Evolutionary conservation across 2,888 invertebrate genomes (phyloP), one percentile per base, ranked within the genome.

Genomic region (Molorchus minor): DNA sequence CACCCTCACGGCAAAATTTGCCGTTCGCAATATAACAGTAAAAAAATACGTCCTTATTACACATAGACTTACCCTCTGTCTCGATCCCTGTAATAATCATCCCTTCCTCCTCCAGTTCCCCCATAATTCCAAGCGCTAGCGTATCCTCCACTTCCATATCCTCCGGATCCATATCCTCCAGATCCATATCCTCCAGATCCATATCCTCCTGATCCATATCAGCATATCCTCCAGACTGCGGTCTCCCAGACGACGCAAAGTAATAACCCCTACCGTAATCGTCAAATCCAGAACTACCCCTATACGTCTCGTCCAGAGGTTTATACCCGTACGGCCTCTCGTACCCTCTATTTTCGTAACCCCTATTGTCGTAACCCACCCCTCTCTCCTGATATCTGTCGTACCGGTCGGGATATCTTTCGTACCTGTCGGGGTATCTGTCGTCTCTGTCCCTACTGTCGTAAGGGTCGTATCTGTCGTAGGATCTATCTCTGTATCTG

Each of bases 271-370:
- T 56, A 16, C 87, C 87, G 29, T 84, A 83, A 33, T 83, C 84
- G 74, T 87, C 88, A 81, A 85, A 87, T 7, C 87, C 87, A 0
- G 88, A 83, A 69, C 84, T 84, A 0, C 87, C 87, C 43, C 87
- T 85, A 67, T 84, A 84, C 5, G 85, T 84, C 72, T 85, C 85
- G 69, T 85, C 85, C 83, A 84, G 84, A 0, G 85, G 85, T 58
- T 84, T 83, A 58, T 82, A 81, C 29, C 79, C 79, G 7, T 64
- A 59, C n/a, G n/a, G n/a, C 19, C 58, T 58, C 54, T 66, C 67
- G 20, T 64, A 61, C n/a, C 62, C 84, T 70, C 84, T 83, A 45
- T 82, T 81, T 71, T 85, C 84, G 56, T 83, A 81, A 7, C 78
- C 76, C 51, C 79, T 67, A 21, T 74, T 75, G 41, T 76, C 75